Evolutionary conservation across 2,113 vertebrate species (phyloP).

Genomic region (Brevimyrus niger): DNA sequence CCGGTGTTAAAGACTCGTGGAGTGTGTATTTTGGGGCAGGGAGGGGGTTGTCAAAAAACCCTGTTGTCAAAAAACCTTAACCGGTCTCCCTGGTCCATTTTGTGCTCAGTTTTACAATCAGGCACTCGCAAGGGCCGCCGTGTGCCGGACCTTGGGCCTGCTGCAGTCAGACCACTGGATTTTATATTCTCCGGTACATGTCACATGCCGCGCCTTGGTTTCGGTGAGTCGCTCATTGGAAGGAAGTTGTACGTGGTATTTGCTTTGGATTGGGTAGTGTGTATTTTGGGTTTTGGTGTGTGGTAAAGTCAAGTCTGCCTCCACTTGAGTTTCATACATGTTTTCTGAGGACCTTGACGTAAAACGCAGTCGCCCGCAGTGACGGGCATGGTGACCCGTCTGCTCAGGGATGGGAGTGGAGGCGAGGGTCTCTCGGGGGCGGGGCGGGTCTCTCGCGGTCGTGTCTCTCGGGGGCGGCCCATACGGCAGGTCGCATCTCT

Average conservation of each 20-base stretch:
- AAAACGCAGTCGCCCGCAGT: neutral
- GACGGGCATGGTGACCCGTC: neutral
- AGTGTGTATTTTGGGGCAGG: neutral
- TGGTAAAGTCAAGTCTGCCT: neutral
- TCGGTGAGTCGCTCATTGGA: neutral
- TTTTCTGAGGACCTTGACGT: conserved; percentile 6
- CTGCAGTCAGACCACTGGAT: neutral
- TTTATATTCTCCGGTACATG: neutral
- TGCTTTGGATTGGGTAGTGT: neutral
- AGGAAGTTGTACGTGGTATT: neutral
- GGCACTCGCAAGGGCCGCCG: neutral
- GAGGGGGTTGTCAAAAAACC: neutral
- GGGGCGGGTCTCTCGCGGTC: neutral
- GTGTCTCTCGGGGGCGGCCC: too few relatives aligned
- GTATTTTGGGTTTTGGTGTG: neutral
- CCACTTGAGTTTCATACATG: neutral
- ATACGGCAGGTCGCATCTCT: too few relatives aligned
- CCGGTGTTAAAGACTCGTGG: neutral
- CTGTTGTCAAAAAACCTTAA: neutral
- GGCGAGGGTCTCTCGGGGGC: neutral
- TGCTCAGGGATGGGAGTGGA: neutral
- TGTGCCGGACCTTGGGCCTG: neutral
- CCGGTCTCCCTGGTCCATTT: neutral
- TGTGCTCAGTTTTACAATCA: neutral
- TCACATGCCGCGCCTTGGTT: neutral